Base-by-base conservation (phyloP, 64 coral and sea anemone species). In the Catalaphyllia jardinei region DNA sequence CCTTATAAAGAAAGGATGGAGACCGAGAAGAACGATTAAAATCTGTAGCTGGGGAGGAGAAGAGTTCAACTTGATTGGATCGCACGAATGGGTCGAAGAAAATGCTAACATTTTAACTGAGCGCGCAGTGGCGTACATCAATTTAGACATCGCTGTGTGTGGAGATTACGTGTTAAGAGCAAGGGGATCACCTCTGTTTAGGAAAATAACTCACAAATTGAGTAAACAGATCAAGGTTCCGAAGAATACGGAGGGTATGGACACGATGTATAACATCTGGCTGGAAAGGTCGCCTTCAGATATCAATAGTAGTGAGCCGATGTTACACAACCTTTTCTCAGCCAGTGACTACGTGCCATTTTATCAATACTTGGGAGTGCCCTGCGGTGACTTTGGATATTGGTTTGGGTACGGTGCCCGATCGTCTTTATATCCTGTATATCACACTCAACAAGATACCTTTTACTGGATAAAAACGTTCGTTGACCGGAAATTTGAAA, bases 1-100 rank as follows among this genome's bases (percentile, higher is more conserved):
- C 63, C 52, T 93, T 49, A 6, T 93, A 52, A 90, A 93, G 61
- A 62, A 77, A 4, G 91, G 91, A 31, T 96, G 94, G 94, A 88
- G 94, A 82, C 94, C 94, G 38, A 84, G 91, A 83, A 65, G 94
- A 73, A 96, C 91, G 1, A 91, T 96, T 15, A 96, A 90, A 50
- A 51, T 96, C 14, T 96, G 94, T 49, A 96, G 94, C 77, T 96
- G 94, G 94, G 94, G 93, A 60, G 94, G 88, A 5, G 94, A 96
- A 51, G 94, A 96, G 39, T 91, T 92, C 54, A 92, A 93, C 39
- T 22, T 96, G 0, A 60, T 79, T 8, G 94, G 94, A 4, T 96
- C 94, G 4, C 80, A 79, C 14, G 94, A 96, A 46, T 96, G 94
- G 94, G 94, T 89, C 0, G 91, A 96, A 20, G 91, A 96, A 38